phyloP scores from a whole-genome alignment of 2,888 invertebrate genomes.

The Sussaba pulchella region DNA sequence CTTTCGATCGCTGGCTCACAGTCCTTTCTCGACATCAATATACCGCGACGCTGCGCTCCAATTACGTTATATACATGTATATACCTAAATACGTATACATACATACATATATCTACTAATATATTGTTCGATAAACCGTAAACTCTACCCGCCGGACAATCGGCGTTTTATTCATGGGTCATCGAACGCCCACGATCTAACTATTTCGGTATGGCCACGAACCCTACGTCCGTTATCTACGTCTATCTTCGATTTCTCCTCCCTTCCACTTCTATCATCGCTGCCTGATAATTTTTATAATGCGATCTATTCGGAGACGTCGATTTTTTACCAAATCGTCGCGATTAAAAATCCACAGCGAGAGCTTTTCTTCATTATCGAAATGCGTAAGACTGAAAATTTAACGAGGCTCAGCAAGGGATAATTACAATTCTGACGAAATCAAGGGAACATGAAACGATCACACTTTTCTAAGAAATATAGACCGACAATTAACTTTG shows the following conservation, averaged over 20 bases:
- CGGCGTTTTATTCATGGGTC: conserved; percentile 72
- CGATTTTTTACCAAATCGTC: conserved; percentile 51
- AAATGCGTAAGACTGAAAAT: no score
- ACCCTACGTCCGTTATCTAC: neutral
- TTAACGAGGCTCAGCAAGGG: no score
- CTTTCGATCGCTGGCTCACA: conserved; percentile 49
- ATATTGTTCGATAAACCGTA: conserved; percentile 27
- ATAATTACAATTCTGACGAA: no score
- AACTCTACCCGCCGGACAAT: conserved; percentile 50
- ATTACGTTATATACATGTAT: neutral
- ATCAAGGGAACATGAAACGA: no score
- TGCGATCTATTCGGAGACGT: conserved; percentile 3
- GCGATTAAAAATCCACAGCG: neutral
- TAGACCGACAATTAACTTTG: no score
- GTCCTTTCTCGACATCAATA: conserved; percentile 59
- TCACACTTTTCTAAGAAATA: no score
- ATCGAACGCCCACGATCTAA: conserved; percentile 69
- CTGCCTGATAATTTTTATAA: neutral
- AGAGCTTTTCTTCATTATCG: no score
- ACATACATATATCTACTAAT: neutral
- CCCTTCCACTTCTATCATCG: neutral
- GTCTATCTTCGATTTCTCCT: neutral
- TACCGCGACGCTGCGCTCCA: conserved; percentile 23
- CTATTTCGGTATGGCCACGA: conserved; percentile 70
- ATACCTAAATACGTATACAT: neutral